Conservation (phyloP, 2,113 vertebrate genomes). For the Neolamprologus devosi region DNA sequence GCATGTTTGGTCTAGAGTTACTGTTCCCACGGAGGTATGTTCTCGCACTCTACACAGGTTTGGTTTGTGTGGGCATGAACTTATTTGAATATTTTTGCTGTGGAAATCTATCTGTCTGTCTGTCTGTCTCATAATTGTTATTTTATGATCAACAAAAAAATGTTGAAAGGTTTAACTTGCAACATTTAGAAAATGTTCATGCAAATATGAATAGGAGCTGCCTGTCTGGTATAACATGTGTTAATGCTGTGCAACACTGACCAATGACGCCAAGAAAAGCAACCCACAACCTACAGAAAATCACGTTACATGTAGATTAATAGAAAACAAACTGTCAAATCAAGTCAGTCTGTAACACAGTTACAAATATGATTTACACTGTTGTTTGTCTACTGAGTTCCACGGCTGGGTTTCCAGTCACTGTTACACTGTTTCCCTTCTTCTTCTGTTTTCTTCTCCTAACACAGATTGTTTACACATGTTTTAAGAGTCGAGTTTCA, state of each 20-base stretch:
- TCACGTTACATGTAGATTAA: not conserved
- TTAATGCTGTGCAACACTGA: not conserved
- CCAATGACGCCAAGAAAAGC: not conserved
- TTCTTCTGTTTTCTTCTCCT: not conserved
- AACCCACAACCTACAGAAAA: not conserved
- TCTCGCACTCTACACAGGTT: not conserved
- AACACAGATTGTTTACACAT: not conserved
- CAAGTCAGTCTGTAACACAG: not conserved
- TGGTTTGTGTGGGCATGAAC: not conserved
- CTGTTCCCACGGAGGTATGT: slow-evolving; percentile 73
- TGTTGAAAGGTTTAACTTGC: not conserved
- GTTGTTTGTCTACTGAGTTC: not conserved
- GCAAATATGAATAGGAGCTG: not conserved
- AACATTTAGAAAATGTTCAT: not conserved
- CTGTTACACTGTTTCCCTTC: rapidly evolving
- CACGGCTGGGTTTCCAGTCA: not conserved
- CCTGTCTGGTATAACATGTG: not conserved
- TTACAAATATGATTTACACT: not conserved
- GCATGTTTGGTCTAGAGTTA: slow-evolving; percentile 71
- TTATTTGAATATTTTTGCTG: not conserved
- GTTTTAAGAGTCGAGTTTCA: not conserved
- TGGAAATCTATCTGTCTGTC: not conserved
- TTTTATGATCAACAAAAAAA: not conserved
- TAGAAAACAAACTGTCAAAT: not conserved
- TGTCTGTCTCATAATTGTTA: not conserved